These are phyloP conservation scores for Heteromyza rotundicornis DNA, from an alignment of 2,888 invertebrate species.

Conservation along the genomic window DNA sequence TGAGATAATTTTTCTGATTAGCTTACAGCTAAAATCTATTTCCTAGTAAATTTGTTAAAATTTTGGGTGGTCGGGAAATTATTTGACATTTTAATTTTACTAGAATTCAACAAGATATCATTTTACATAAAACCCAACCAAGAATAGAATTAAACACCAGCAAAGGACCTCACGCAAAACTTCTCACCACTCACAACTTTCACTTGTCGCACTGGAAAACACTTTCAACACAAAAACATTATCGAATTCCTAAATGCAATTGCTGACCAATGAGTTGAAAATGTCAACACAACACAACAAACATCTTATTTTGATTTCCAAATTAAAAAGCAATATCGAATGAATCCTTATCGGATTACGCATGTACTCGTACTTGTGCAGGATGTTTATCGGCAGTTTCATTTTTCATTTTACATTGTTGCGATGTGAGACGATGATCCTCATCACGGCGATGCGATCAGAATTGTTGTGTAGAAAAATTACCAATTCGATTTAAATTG, in stretches of 20 bases:
- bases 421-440: conserved; percentile 13
- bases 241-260: no score
- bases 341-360: conserved; percentile 13
- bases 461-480: conserved; percentile 45
- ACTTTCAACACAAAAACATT: no score
- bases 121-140: not conserved
- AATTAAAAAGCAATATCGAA: conserved; percentile 24
- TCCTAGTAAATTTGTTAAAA: no score
- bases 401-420: conserved; percentile 42
- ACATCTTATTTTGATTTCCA: conserved; percentile 26
- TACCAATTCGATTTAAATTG: conserved; percentile 29
- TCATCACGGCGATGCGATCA: not conserved
- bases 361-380: conserved; percentile 3
- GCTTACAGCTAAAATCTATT: no score
- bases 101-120: not conserved
- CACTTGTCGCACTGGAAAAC: not conserved
- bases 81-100: no score
- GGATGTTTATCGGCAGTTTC: conserved; percentile 41
- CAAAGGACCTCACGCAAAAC: no score
- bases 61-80: no score
- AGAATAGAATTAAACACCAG: no score
- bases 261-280: conserved; percentile 2
- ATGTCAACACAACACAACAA: no score
- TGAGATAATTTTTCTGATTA: no score
- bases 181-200: no score